These are phyloP conservation scores for Percina caprodes DNA, from an alignment of 2,113 vertebrate genomes.

Conservation along the genomic window DNA sequence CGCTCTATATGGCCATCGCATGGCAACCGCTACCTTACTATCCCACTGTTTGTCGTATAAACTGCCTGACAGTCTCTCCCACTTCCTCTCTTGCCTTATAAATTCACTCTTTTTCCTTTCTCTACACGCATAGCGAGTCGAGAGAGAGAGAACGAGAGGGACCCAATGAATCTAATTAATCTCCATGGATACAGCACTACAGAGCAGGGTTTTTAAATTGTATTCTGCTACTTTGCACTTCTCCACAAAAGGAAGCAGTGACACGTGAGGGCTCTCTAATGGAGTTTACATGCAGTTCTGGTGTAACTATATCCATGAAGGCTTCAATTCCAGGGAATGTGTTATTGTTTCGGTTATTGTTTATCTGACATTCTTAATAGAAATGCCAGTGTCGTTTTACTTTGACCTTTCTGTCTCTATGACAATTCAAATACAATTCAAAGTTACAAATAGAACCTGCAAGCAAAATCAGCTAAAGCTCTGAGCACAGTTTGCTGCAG, in stretches of 20 bases:
- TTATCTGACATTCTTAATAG: background rate
- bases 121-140: background rate
- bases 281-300: conserved; percentile 10
- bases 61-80: conserved; percentile 40
- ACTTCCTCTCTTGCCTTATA: background rate
- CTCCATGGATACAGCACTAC: conserved; percentile 41
- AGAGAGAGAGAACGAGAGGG: background rate
- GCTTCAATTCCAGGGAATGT: background rate
- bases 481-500: conserved; percentile 13
- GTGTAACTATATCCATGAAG: conserved; percentile 28
- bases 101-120: background rate
- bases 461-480: background rate
- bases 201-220: conserved; percentile 27
- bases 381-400: background rate
- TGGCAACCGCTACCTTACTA: conserved; percentile 66
- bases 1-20: conserved; percentile 71
- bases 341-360: background rate
- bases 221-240: conserved; percentile 28
- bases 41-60: conserved; percentile 51
- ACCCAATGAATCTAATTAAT: conserved; percentile 44
- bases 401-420: background rate
- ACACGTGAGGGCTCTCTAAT: conserved; percentile 9
- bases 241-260: conserved; percentile 27
- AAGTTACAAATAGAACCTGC: background rate
- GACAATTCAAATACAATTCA: background rate